Evolutionary conservation across 2,113 vertebrate genomes (phyloP), one percentile per base, ranked within the genome.

Genomic region (Chloroceryle aenea): DNA sequence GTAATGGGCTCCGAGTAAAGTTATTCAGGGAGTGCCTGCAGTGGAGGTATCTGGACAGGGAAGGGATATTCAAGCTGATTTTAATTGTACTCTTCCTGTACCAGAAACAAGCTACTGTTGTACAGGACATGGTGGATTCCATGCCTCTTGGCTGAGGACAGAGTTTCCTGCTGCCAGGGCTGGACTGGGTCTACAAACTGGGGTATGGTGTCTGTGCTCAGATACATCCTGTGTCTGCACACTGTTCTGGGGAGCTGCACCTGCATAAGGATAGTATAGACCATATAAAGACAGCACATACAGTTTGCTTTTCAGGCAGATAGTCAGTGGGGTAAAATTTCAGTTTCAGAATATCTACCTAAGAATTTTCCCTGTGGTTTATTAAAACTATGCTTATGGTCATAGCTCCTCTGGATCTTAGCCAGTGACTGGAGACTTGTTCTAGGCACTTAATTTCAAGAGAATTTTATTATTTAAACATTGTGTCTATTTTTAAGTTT

Each of bases 401-500:
- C 1, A 0, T 27, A 21, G 16, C 34, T 36, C 16, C 23, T 84
- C 34, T 59, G 36, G 55, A 13, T 47, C 26, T 58, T 47, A 73
- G 42, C 29, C 26, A 34, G 38, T 15, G 63, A 18, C 29, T 47
- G 45, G 22, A 38, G 8, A 3, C 8, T 75, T 56, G 2, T 72
- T 47, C 38, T 23, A 71, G 55, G 14, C 32, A 18, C 32, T 73
- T 36, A 14, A 0, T 90, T 90, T 84, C 47, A 80, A 61, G 50
- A 48, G 18, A 77, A 88, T 80, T 38, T 64, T 67, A 56, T 88
- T 83, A 84, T 88, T 96, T 90, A 93, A 93, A 64, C 50, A 48
- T n/a, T 21, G 21, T 43, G 52, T 71, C 68, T 93, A 72, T 92
- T 92, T 97, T 96, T 61, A 83, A 94, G 73, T 86, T 68, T 42